Conservation (phyloP, 2,113 vertebrate species). For the Ochotona curzoniae region DNA sequence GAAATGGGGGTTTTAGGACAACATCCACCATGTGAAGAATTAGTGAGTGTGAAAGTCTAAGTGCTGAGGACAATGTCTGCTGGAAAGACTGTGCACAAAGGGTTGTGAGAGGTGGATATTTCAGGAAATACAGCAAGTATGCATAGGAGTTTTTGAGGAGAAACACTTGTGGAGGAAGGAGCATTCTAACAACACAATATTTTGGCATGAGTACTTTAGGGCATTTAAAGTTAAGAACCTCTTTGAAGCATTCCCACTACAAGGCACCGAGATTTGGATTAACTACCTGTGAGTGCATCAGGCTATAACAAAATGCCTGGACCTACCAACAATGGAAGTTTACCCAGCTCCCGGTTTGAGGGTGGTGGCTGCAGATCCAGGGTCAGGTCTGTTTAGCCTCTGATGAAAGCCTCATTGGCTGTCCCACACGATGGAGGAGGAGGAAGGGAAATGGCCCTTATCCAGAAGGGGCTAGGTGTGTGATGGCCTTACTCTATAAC, state of each 20-base stretch:
- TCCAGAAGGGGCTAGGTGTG: no score
- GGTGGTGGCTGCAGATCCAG: no score
- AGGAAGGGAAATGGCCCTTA: no score
- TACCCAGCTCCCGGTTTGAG: no score
- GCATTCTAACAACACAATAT: not conserved
- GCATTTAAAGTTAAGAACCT: not conserved
- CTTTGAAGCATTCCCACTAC: not conserved
- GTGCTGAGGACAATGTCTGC: not conserved
- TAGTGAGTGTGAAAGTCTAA: not conserved
- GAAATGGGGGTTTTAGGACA: not conserved
- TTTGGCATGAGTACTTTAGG: not conserved
- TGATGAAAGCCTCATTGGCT: no score
- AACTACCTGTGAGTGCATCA: not conserved
- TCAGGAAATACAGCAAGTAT: conserved; percentile 7
- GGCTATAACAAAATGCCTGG: no score
- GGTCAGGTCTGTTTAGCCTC: no score
- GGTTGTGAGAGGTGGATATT: not conserved
- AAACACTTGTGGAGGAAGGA: not conserved
- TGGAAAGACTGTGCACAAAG: not conserved
- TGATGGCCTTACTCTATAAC: no score
- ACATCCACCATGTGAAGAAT: not conserved
- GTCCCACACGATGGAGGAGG: no score
- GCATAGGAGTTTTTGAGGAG: not conserved
- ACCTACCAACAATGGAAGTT: no score
- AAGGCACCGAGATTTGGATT: not conserved